Evolutionary conservation across 1,140 invertebrate species (phyloP).

Genomic region (Drosophila virilis): DNA sequence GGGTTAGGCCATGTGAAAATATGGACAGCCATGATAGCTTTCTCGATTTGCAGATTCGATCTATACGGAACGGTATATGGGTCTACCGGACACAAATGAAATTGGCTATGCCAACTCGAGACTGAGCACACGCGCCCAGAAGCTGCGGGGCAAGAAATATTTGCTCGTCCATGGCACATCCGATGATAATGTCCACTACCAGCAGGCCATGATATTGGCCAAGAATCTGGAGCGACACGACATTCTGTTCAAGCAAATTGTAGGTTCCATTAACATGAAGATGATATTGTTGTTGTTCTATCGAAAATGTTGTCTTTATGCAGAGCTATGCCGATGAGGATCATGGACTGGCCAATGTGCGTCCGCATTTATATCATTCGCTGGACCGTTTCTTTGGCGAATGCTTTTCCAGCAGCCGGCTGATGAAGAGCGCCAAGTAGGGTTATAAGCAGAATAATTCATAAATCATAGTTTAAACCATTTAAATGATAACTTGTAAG

Average conservation of each 20-base stretch:
- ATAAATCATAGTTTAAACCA: conserved; percentile 20
- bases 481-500: conserved; percentile 27
- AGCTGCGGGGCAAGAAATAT: conserved; percentile 90
- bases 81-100: conserved; percentile 91
- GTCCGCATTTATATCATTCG: conserved; percentile 94
- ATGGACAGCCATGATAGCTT: not conserved
- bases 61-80: conserved; percentile 98
- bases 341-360: conserved; percentile 91
- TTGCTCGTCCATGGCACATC: conserved; percentile 95
- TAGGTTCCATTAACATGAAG: conserved; percentile 82
- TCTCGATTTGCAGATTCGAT: conserved; percentile 91
- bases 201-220: conserved; percentile 95
- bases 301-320: conserved; percentile 57
- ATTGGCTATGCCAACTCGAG: conserved; percentile 91
- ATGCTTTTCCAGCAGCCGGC: conserved; percentile 86
- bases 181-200: conserved; percentile 98
- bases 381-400: conserved; percentile 94
- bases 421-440: conserved; percentile 75
- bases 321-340: conserved; percentile 98
- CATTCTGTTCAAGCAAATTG: conserved; percentile 95
- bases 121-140: conserved; percentile 89
- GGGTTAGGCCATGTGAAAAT: conserved; percentile 41
- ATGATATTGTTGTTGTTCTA: not conserved
- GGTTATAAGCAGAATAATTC: conserved; percentile 13
- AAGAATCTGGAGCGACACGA: conserved; percentile 93